Base-by-base conservation (phyloP, 2,113 vertebrate species). In the Danionella cerebrum region DNA sequence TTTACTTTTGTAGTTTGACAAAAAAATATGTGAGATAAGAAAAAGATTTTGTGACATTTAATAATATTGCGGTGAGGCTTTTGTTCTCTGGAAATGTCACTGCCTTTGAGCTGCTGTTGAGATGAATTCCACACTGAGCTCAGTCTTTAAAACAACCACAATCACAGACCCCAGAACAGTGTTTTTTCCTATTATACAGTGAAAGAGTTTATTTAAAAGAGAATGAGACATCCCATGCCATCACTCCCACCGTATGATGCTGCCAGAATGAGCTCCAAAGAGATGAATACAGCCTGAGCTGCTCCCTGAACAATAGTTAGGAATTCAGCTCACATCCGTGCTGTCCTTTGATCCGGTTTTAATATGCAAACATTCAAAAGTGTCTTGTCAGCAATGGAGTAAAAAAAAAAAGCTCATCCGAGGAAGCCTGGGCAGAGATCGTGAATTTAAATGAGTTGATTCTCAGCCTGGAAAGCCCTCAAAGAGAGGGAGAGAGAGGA, bases 391-490 rank as follows among this genome's bases (percentile, higher is more conserved):
- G 86, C 88, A 82, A 45, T 60, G 51, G 74, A 81, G 80, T 73
- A 74, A 76, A 81, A 77, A 48, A 77, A 81, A 76, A 33, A 75
- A 76, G 27, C 73, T 83, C 83, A 79, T 82, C 41, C 63, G 78
- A 84, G 82, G 84, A 85, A 80, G 82, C 84, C 81, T 53, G 71
- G 76, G 76, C 76, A 70, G 53, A 73, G 74, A 78, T 74, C 72
- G 74, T 78, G 85, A 87, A 89, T 87, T 85, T 80, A 73, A 88
- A 88, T 83, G 79, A 85, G 77, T 76, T 68, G 63, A 63, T 78
- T 52, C 52, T 67, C 59, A 67, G 39, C 11, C 58, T 76, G 67
- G 76, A 72, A 78, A 38, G 47, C 74, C 79, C 59, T 57, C 62
- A 24, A 4, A 6, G 4, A 25, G 44, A 31, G 41, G 31, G 41